Evolutionary conservation across 2,113 vertebrate species (phyloP).

Genomic region (Oreocharis arfaki): DNA sequence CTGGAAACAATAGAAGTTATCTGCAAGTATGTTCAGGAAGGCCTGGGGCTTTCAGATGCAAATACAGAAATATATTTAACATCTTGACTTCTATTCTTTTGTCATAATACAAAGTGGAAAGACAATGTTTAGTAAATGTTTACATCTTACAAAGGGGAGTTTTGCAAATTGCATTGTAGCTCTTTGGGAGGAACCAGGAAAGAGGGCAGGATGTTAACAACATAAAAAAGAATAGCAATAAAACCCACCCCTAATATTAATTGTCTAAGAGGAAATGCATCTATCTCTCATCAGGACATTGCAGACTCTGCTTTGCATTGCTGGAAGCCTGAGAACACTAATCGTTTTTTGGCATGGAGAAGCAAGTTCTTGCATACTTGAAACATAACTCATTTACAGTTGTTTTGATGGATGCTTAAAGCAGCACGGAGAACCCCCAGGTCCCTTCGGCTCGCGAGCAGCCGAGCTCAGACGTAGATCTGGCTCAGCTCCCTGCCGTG

Average conservation of each 20-base stretch:
- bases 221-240: constrained; percentile 66
- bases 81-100: constrained; percentile 60
- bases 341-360: constrained; percentile 53
- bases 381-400: constrained; percentile 58
- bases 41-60: constrained; percentile 55
- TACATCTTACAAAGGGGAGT: constrained; percentile 51
- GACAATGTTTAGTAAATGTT: constrained; percentile 65
- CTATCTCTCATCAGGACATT: constrained; percentile 66
- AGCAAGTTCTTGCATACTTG: constrained; percentile 49
- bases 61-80: constrained; percentile 58
- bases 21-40: constrained; percentile 47
- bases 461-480: background rate
- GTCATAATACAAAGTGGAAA: constrained; percentile 54
- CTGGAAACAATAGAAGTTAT: constrained; percentile 32
- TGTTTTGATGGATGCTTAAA: constrained; percentile 61
- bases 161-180: constrained; percentile 54
- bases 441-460: background rate
- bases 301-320: constrained; percentile 59
- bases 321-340: constrained; percentile 61
- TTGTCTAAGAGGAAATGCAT: constrained; percentile 67
- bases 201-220: constrained; percentile 65
- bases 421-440: constrained; percentile 23
- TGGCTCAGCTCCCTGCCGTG: background rate
- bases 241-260: constrained; percentile 66
- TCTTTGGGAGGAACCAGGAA: constrained; percentile 65